A percentile compares a stretch with the other conserved stretches of the same genome.
Conservation (phyloP, 2,797 vertebrate genomes). For the Eulemur mongoz region DNA sequence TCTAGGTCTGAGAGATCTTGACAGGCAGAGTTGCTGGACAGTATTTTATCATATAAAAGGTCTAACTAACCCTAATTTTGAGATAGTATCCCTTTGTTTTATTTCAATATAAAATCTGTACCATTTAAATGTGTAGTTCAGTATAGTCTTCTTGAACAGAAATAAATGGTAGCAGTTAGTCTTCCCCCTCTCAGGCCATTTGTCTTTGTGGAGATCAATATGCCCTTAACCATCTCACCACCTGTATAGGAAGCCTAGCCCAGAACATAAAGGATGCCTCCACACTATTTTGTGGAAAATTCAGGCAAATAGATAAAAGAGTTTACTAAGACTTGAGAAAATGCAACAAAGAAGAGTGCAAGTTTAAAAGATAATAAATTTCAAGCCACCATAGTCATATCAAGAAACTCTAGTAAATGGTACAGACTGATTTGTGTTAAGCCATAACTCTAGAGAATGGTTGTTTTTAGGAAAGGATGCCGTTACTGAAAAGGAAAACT, state of each 20-base stretch:
- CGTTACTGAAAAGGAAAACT: not conserved
- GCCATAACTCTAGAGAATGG: not conserved
- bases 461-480: not conserved
- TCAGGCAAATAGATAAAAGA: not conserved
- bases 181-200: not conserved
- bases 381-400: not conserved
- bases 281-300: not conserved
- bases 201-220: not conserved
- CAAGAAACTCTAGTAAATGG: not conserved
- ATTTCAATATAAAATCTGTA: not conserved
- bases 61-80: not conserved
- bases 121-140: not conserved
- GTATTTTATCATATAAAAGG: not conserved
- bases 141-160: not conserved
- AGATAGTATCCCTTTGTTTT: not conserved
- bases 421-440: constrained; percentile 10
- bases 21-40: not conserved
- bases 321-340: not conserved
- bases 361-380: not conserved
- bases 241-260: not conserved
- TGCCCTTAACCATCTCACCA: not conserved
- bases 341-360: not conserved
- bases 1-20: not conserved
- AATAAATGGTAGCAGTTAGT: not conserved
- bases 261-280: not conserved